These are phyloP conservation scores for Mythimna albipuncta DNA, from an alignment of 2,888 invertebrate genomes.

Conservation along the genomic window DNA sequence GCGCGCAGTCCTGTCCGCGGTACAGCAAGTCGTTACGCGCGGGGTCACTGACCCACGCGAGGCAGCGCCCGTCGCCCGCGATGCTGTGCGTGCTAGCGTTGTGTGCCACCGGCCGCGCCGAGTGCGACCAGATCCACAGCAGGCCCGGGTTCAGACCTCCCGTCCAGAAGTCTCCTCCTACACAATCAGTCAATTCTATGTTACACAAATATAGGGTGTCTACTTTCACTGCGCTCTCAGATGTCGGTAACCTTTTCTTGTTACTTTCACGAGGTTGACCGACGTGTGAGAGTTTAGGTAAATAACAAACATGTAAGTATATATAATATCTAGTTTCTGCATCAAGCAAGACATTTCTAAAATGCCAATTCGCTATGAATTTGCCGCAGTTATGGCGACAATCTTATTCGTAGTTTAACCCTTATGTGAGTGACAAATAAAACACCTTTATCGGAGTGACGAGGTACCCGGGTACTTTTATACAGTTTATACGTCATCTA, in stretches of 20 bases:
- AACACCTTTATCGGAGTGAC: too few relatives aligned
- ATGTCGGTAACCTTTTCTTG: neutral
- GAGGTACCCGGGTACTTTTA: too few relatives aligned
- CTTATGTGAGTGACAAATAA: too few relatives aligned
- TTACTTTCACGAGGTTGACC: neutral
- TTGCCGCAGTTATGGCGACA: neutral
- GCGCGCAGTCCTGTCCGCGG: slow-evolving; percentile 94
- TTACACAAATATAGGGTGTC: neutral
- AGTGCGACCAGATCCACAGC: slow-evolving; percentile 96
- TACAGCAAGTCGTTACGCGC: slow-evolving; percentile 91
- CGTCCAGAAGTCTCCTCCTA: slow-evolving; percentile 95
- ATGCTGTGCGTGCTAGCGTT: slow-evolving; percentile 77
- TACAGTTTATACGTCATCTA: too few relatives aligned
- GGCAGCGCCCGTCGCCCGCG: slow-evolving; percentile 93
- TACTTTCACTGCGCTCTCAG: neutral
- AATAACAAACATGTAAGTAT: neutral
- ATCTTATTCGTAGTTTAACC: neutral
- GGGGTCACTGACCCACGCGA: slow-evolving; percentile 92
- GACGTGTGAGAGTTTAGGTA: too few relatives aligned
- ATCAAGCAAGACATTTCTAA: neutral
- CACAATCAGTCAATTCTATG: neutral
- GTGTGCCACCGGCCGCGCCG: slow-evolving; percentile 93
- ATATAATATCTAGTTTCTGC: neutral
- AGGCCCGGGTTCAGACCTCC: slow-evolving; percentile 96
- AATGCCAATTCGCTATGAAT: neutral